Evolutionary conservation across 2,113 vertebrate species (phyloP).

Genomic region (Zosterops lateralis): DNA sequence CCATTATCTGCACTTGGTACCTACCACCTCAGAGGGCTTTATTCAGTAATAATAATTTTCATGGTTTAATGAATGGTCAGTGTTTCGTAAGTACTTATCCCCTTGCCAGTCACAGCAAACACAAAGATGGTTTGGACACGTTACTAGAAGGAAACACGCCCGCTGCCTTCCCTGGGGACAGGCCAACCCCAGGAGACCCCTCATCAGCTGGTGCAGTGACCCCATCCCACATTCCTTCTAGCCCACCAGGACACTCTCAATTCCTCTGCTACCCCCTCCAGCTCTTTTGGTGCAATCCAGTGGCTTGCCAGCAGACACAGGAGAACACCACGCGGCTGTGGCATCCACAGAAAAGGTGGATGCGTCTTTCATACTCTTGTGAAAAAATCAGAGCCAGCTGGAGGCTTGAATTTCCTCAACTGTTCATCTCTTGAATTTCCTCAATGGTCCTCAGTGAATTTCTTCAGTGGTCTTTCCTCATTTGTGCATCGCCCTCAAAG

Average conservation of each 20-base stretch:
- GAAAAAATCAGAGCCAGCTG: neutral
- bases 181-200: neutral
- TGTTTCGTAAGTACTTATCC: neutral
- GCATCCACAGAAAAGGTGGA: neutral
- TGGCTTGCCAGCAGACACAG: fast-evolving
- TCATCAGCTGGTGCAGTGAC: neutral
- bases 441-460: neutral
- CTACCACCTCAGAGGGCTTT: neutral
- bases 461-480: neutral
- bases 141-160: neutral
- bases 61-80: neutral
- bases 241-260: neutral
- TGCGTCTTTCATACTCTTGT: neutral
- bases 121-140: neutral
- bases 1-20: neutral
- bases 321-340: neutral
- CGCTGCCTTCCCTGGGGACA: neutral
- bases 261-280: neutral
- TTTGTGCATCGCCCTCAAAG: neutral
- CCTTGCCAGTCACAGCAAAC: neutral
- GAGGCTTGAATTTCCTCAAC: neutral
- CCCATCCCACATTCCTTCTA: neutral
- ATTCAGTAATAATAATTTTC: neutral
- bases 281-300: neutral
- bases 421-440: neutral